phyloP scores from a whole-genome alignment of 2,113 vertebrate genomes.

The Cranoglanis bouderius region DNA sequence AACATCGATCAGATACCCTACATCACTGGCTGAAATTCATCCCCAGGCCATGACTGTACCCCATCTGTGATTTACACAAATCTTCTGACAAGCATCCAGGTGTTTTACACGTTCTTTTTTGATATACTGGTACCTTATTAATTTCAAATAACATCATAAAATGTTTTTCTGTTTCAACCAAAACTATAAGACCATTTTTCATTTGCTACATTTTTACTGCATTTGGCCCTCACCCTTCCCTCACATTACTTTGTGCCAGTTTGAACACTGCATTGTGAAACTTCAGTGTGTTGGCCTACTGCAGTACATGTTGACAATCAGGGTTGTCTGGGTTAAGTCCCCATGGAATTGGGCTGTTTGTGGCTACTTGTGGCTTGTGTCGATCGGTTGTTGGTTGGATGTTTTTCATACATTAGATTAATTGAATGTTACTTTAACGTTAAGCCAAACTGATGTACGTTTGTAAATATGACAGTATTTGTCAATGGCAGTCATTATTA shows the following conservation, averaged over 20 bases:
- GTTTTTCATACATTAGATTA: background rate
- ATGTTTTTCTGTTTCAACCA: background rate
- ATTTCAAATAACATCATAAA: background rate
- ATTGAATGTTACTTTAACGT: background rate
- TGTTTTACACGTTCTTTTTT: background rate
- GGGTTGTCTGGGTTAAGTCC: background rate
- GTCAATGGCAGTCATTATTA: background rate
- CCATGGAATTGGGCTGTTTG: background rate
- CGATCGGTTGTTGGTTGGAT: background rate
- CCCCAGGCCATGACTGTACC: background rate
- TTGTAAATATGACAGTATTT: background rate
- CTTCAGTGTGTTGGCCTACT: background rate
- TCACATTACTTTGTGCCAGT: background rate
- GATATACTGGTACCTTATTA: background rate
- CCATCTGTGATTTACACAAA: background rate
- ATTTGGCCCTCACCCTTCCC: background rate
- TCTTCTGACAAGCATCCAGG: background rate
- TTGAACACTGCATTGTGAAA: background rate
- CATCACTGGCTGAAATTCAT: background rate
- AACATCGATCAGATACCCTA: background rate
- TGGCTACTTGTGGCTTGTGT: background rate
- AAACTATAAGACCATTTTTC: background rate
- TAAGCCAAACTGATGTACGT: background rate
- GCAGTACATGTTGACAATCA: background rate
- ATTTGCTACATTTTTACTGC: background rate